Evolutionary conservation across 1,140 invertebrate genomes (phyloP), one percentile per base, ranked within the genome.

Genomic region (Nomia melanderi): DNA sequence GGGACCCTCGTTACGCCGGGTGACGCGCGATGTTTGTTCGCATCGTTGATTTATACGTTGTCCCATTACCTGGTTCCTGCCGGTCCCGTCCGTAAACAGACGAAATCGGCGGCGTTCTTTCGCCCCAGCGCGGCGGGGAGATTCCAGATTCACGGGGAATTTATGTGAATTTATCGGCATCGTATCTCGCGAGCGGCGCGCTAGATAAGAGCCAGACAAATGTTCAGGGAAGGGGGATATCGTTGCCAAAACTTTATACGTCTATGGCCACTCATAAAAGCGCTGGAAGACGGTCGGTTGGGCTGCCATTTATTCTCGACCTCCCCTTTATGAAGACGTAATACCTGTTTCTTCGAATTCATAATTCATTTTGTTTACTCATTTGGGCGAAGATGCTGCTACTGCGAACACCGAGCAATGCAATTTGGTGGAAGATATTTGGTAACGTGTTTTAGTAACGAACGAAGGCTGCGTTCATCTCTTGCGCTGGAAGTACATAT

Each of bases 1-100:
- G 71, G 66, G 56, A 53, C 50, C 44, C 67, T 62, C 75, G 67
- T 77, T 71, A 76, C 64, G 39, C 44, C 29, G 25, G n/a, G 20
- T n/a, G 62, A 65, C 62, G 60, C 64, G 65, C 62, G 54, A 74
- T 74, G 50, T 33, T 63, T 65, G 62, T 57, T 74, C 29, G 41
- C 36, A 50, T 69, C 54, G 29, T 59, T 47, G 23, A 76, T 76
- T 59, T 41, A 50, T 41, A 27, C 31, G 50, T 60, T 67, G 39
- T 56, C 69, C 33, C 59, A 59, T 69, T 50, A 47, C 14, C 41
- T 6, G 54, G 17, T 17, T 39, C 41, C 12, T 17, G 41, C 7
- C 25, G 31, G n/a, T 31, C 14, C 14, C 12, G 17, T 39, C 27
- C 33, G 31, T n/a, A 39, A 50, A 59, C 25, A 12, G n/a, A 5